Evolutionary conservation across 2,797 vertebrate species (phyloP), one percentile per base, ranked within the genome.

Genomic region (Pterois miles): DNA sequence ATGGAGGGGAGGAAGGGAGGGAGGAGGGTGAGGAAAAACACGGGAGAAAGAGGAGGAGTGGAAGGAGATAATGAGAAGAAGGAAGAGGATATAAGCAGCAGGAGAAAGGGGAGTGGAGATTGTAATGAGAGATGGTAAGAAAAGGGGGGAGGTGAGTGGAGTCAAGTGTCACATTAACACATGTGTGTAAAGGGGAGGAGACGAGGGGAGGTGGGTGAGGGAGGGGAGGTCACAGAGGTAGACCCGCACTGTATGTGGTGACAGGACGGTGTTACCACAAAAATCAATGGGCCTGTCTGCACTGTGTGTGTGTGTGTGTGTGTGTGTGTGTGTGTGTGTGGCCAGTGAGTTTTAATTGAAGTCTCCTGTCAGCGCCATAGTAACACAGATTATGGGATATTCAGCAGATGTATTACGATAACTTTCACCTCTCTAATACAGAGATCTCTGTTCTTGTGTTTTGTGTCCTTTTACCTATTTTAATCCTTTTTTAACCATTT

Each of bases 281-380:
- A 91, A 92, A 92, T 93, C 90, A 93, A 92, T 93, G 86, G 65
- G 76, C 70, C 80, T 82, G 89, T 90, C 88, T 87, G 81, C 72
- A 46, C 65, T 18, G 63, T 74, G 76, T 43, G 65, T 48, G 74
- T 34, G 65, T 25, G 59, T 73, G 78, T 69, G 75, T 76, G 80
- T 71, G 75, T 75, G 81, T 69, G 75, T 75, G 78, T 59, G 74
- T 75, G 81, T 67, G 75, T 72, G 78, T 74, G 81, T 65, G 76
- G 38, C 56, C 59, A 13, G 48, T 56, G 68, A 70, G 71, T 80
- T 81, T 85, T 87, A 88, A 90, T 88, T 90, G 80, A 90, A 90
- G 83, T 83, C 81, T 58, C 36, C 65, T 83, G 86, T 86, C 76
- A 73, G 74, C 3, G 5, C 63, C 74, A 77, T 82, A 74, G 74